Evolutionary conservation across 2,113 vertebrate species (phyloP), one percentile per base, ranked within the genome.

Genomic region (Nothoprocta perdicaria): DNA sequence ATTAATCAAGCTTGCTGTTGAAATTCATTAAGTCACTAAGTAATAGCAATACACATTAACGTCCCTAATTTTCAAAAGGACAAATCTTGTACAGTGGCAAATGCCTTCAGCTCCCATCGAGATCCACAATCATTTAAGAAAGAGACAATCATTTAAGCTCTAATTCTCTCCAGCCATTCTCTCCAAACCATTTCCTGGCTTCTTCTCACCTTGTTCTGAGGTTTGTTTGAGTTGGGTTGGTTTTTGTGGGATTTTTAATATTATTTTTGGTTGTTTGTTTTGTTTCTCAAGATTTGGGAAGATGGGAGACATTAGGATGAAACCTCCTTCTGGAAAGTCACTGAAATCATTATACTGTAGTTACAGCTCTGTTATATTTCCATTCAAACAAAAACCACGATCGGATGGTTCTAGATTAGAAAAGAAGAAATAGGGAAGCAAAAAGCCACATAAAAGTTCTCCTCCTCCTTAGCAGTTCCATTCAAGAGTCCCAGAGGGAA

Each of bases 361-460:
- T 71, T 86, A 60, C 17, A 79, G 58, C 66, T 81, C 67, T 79
- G 69, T 16, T 84, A 61, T 81, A 7, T 86, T 87, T 80, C 48
- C n/a, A 76, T 92, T 76, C 27, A 88, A 58, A 46, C 48, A 48
- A 11, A 80, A 92, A 76, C 76, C 87, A 90, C 88, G 26, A 87
- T 80, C 80, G 58, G 63, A 85, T 88, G 41, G 55, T 84, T 90
- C 90, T 81, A 87, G 67, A 76, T 78, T 41, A 88, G n/a, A 38
- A 86, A 88, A 66, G 73, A 89, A 74, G 61, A 88, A 83, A 60
- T 8, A 26, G 27, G 52, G 69, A 88, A 80, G 61, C 27, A 40
- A 75, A 58, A 95, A 93, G 38, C 88, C 88, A 92, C 88, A 85
- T 85, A 14, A 94, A 95, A 86, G 73, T 17, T 75, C 68, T 86